Evolutionary conservation across 2,888 invertebrate species (phyloP).

Genomic region (Drosophila leonis): DNA sequence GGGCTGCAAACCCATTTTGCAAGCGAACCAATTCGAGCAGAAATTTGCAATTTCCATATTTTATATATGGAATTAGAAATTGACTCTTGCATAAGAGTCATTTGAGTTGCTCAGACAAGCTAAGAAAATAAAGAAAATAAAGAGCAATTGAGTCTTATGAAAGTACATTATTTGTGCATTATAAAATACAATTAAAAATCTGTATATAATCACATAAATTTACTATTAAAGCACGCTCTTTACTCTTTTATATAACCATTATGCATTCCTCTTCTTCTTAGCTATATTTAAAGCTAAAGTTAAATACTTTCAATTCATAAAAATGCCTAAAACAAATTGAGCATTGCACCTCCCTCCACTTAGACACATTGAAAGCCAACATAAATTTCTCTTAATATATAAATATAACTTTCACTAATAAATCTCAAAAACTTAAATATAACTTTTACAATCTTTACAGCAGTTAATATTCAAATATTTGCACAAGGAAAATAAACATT

Average conservation of each 20-base stretch:
- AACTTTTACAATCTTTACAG: not conserved
- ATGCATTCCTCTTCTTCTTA: too few relatives aligned
- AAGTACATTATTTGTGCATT: too few relatives aligned
- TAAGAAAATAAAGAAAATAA: too few relatives aligned
- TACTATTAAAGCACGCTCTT: too few relatives aligned
- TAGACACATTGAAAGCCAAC: not conserved
- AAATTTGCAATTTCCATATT: not conserved
- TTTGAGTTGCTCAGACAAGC: not conserved
- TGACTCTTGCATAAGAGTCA: not conserved
- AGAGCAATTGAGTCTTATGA: too few relatives aligned
- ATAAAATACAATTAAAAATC: too few relatives aligned
- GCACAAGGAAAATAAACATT: not conserved
- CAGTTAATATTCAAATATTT: slow-evolving; percentile 7
- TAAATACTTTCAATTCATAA: too few relatives aligned
- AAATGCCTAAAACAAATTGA: not conserved
- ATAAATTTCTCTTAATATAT: not conserved
- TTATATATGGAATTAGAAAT: not conserved
- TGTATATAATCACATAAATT: too few relatives aligned
- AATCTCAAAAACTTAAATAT: not conserved
- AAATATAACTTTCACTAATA: not conserved
- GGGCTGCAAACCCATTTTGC: not conserved
- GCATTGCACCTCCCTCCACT: too few relatives aligned
- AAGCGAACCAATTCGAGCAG: not conserved
- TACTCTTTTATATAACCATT: too few relatives aligned
- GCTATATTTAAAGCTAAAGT: too few relatives aligned